phyloP scores from a whole-genome alignment of 1,140 invertebrate genomes.

The Ostrea edulis region DNA sequence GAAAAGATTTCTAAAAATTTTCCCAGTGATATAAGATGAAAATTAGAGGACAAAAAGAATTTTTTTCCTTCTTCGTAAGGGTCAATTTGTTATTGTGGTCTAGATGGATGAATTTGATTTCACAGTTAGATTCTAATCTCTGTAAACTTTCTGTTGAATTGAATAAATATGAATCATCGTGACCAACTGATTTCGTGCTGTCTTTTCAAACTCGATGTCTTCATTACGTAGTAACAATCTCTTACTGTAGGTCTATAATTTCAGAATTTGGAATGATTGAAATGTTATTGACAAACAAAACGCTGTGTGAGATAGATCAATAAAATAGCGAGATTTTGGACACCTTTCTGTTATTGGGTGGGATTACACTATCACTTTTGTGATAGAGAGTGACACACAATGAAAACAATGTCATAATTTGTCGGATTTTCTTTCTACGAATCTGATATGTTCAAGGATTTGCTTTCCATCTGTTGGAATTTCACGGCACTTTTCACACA shows the following conservation, averaged over 20 bases:
- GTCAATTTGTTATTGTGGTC: slow-evolving; percentile 28
- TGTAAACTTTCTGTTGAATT: slow-evolving; percentile 22
- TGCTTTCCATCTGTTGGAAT: not conserved
- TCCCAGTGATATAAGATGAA: not conserved
- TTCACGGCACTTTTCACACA: not conserved
- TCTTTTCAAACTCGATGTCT: not conserved
- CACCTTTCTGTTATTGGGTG: not conserved
- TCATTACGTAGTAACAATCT: not conserved
- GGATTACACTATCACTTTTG: slow-evolving; percentile 42
- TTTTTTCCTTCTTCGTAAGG: not conserved
- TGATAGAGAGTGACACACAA: slow-evolving; percentile 2
- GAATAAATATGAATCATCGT: slow-evolving; percentile 31
- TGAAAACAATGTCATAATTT: slow-evolving; percentile 32
- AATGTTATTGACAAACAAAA: slow-evolving; percentile 36
- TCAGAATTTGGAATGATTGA: slow-evolving; percentile 38
- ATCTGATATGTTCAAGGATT: slow-evolving; percentile 16
- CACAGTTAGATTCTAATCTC: slow-evolving; percentile 21
- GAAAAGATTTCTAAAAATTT: not conserved
- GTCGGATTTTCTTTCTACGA: not conserved
- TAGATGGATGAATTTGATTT: slow-evolving; percentile 26
- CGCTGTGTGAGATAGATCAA: slow-evolving; percentile 25
- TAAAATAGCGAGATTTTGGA: slow-evolving; percentile 27
- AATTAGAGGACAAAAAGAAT: slow-evolving; percentile 12
- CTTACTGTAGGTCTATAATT: not conserved
- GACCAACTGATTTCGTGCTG: not conserved